Evolutionary conservation across 2,797 vertebrate genomes (phyloP).

Genomic region (Saxicola maurus): DNA sequence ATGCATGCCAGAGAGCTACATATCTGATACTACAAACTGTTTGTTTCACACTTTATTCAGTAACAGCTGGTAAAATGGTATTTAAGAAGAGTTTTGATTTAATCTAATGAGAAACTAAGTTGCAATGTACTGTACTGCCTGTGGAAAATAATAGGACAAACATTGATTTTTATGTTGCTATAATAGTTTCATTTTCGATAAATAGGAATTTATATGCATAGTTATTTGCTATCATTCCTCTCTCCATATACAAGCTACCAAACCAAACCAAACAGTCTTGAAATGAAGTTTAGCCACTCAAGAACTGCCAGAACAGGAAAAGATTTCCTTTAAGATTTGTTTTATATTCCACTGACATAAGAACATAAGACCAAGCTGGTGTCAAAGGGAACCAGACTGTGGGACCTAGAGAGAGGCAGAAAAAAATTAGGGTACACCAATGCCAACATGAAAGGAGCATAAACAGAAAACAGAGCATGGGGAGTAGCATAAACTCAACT

Average conservation of each 20-base stretch:
- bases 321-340: not conserved
- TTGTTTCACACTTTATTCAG: constrained; percentile 65
- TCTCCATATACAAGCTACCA: not conserved
- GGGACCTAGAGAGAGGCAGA: not conserved
- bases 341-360: not conserved
- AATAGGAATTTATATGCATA: constrained; percentile 73
- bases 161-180: constrained; percentile 77
- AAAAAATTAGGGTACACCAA: not conserved
- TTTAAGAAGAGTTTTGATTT: constrained; percentile 77
- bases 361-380: not conserved
- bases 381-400: not conserved
- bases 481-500: not conserved
- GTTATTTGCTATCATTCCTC: constrained; percentile 59
- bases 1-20: constrained; percentile 55
- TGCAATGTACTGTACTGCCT: constrained; percentile 63
- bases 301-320: not conserved
- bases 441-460: not conserved
- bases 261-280: not conserved
- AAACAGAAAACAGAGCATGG: not conserved
- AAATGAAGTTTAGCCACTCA: not conserved
- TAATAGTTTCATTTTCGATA: constrained; percentile 74
- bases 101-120: constrained; percentile 74
- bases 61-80: constrained; percentile 78
- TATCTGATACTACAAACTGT: constrained; percentile 61
- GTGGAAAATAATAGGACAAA: constrained; percentile 76